Evolutionary conservation across 30 jellyfish, hydroid and myxozoan genomes (phyloP), one percentile per base, ranked within the genome.

Genomic region (Clytia hemisphaerica): DNA sequence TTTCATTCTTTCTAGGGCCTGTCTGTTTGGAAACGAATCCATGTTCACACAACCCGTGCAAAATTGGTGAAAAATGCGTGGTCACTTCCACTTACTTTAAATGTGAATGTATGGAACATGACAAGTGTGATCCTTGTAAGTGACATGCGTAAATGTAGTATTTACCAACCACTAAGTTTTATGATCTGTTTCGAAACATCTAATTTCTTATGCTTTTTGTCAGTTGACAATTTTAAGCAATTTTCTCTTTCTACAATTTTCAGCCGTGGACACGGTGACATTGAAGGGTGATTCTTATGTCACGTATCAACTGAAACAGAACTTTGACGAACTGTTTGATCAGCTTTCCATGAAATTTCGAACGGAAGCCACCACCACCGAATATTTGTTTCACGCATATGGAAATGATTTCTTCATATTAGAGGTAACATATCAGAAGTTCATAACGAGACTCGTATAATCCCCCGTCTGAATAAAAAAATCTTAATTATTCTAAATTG

Each of bases 361-460:
- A 47, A 91, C 99, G 4, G 99, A 91, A 59, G 80, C 72, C 19
- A 76, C n/a, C n/a, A n/a, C n/a, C n/a, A n/a, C n/a, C n/a, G n/a
- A n/a, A n/a, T n/a, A n/a, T n/a, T n/a, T n/a, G n/a, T n/a, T n/a
- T 59, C 82, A 79, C 37, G 96, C 96, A 12, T 71, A 72, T 25
- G 99, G 88, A 29, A 67, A 72, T 29, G 99, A 91, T 68, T 91
- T 68, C 74, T 91, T 94, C 77, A 76, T 91, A 45, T 70, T 91
- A 14, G 93, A 91, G 92, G 99, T 91, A 46, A 33, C 22, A 19
- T 29, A n/a, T n/a, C n/a, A n/a, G n/a, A n/a, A n/a, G n/a, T n/a
- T n/a, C n/a, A n/a, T n/a, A n/a, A n/a, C n/a, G n/a, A n/a, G n/a
- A n/a, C n/a, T n/a, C n/a, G n/a, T n/a, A n/a, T n/a, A n/a, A n/a